phyloP scores from a whole-genome alignment of 2,113 vertebrate species.

The Rhinopomastus cyanomelas region DNA sequence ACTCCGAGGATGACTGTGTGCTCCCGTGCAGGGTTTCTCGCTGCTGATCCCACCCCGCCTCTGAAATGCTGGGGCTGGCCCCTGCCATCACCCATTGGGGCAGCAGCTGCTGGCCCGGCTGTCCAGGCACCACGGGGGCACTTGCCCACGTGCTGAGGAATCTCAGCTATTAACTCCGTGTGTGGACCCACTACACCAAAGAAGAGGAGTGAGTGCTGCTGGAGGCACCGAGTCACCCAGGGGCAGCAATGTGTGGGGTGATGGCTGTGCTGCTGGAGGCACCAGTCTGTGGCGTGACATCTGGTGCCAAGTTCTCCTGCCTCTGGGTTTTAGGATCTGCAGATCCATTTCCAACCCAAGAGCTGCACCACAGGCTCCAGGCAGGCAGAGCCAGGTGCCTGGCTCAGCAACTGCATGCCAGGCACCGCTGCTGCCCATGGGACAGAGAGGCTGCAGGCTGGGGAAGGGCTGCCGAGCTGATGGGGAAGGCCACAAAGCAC shows the following conservation, averaged over 20 bases:
- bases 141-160: not conserved
- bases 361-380: too few species aligned
- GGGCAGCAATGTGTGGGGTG: not conserved
- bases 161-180: not conserved
- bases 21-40: not conserved
- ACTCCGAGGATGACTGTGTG: not conserved
- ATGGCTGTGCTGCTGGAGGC: not conserved
- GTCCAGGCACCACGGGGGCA: not conserved
- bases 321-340: not conserved
- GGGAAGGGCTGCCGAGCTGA: not conserved
- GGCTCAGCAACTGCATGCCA: not conserved
- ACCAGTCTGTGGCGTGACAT: too few species aligned
- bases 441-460: fast-evolving
- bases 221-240: fast-evolving
- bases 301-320: not conserved
- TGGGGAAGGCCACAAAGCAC: not conserved
- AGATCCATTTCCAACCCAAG: not conserved
- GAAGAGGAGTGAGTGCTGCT: not conserved
- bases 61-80: not conserved
- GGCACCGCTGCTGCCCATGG: not conserved
- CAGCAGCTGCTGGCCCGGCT: not conserved
- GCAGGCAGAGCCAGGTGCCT: not conserved
- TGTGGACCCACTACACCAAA: not conserved
- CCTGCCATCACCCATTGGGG: not conserved
- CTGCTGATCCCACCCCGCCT: not conserved